phyloP scores from a whole-genome alignment of 2,888 invertebrate species.

The Protodeltote pygarga region DNA sequence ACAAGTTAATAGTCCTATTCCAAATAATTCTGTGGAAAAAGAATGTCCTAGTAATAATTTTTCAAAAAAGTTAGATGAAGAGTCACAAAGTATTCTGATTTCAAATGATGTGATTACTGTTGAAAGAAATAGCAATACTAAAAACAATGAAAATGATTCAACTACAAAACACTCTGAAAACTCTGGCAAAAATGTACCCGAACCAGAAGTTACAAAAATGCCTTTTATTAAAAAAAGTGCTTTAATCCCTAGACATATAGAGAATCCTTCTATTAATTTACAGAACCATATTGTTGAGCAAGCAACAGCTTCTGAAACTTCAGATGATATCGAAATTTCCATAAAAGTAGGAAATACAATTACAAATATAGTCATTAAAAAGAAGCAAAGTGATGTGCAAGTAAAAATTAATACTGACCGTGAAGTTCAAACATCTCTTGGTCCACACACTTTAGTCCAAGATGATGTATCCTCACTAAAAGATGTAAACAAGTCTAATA shows the following conservation, averaged over 20 bases:
- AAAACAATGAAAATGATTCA: not conserved
- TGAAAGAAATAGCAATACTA: constrained; percentile 1
- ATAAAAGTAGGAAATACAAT: constrained; percentile 75
- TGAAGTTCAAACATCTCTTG: constrained; percentile 71
- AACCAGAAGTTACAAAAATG: constrained; percentile 44
- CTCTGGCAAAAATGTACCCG: constrained; percentile 8
- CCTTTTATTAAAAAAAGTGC: constrained; percentile 68
- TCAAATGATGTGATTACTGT: constrained; percentile 2
- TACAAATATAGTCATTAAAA: constrained; percentile 74
- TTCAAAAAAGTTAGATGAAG: constrained; percentile 5
- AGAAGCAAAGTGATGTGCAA: constrained; percentile 70
- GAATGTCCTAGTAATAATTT: constrained; percentile 17
- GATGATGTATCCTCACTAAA: constrained; percentile 32
- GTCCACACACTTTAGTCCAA: constrained; percentile 37
- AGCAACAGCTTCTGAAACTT: constrained; percentile 35
- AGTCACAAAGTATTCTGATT: not conserved
- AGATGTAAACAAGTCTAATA: constrained; percentile 43
- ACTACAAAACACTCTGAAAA: constrained; percentile 3
- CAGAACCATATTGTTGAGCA: constrained; percentile 45
- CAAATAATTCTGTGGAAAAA: constrained; percentile 8
- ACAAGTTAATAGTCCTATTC: not conserved
- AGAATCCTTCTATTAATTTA: constrained; percentile 27
- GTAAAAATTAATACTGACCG: constrained; percentile 72
- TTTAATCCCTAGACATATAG: constrained; percentile 42
- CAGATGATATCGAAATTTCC: constrained; percentile 75